Evolutionary conservation across 1,140 invertebrate species (phyloP), one percentile per base, ranked within the genome.

Genomic region (Drosophila eugracilis): DNA sequence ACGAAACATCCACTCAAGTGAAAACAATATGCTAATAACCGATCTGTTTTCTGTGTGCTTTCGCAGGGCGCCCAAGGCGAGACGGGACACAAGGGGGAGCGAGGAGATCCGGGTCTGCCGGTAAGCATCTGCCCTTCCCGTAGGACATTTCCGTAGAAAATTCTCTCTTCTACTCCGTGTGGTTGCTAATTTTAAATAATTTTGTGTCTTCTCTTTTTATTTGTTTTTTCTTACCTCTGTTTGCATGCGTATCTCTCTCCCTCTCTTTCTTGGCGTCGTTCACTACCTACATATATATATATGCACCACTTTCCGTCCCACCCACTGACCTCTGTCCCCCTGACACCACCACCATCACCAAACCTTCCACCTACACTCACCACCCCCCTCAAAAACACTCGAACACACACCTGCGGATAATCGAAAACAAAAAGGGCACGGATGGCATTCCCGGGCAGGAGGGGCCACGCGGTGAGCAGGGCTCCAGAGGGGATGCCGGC

Each of bases 391-490:
- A 5, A 1, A 54, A 34, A 75, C 47, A 45, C 41, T 34, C 24
- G 32, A 39, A 59, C 45, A 21, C 63, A 58, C 66, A 54, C 42
- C 34, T 60, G 6, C 52, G 41, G 19, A 55, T 21, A 52, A 22
- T 24, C 19, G 34, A 52, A 41, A 42, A 22, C n/a, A n/a, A 36
- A 49, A 94, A 97, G 96, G 97, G 97, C 77, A 97, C 96, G 59
- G 97, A 98, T 92, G 97, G 97, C 86, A 97, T 98, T 91, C 97
- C 97, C 86, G 97, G 97, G 83, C 94, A 95, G 93, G 96, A 97
- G 96, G 97, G 97, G 94, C 91, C 91, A 44, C 81, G 86, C 78
- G 97, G 97, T 73, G 96, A 97, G 89, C 97, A 96, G 92, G 97
- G 97, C 90, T 94, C 94, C 78, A 96, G 96, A 92, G 97, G 97